phyloP scores from a whole-genome alignment of 2,888 invertebrate species.

The Pristionchus exspectatus region DNA sequence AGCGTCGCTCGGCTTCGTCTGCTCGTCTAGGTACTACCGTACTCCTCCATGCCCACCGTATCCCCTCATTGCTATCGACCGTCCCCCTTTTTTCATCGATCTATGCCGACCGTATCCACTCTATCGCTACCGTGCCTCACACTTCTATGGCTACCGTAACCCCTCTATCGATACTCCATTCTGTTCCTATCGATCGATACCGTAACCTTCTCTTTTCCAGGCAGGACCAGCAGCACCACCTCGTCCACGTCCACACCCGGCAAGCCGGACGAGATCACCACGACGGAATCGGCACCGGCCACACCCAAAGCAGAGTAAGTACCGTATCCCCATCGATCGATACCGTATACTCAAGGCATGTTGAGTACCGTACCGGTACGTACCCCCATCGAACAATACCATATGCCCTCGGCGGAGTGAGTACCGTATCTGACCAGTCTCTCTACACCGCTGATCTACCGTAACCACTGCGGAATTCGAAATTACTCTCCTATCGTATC shows the following conservation, averaged over 20 bases:
- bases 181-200: not conserved
- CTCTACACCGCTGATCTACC: no score
- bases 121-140: no score
- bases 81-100: no score
- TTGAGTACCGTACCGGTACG: no score
- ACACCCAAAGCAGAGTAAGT: constrained; percentile 19
- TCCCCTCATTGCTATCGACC: no score
- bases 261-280: constrained; percentile 8
- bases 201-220: constrained; percentile 16
- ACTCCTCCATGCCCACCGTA: no score
- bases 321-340: not conserved
- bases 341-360: not conserved
- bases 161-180: not conserved
- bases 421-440: no score
- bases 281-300: not conserved
- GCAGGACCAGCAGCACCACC: constrained; percentile 4
- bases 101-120: no score
- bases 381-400: not conserved
- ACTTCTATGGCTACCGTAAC: no score
- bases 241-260: constrained; percentile 16
- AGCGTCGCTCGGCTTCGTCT: constrained; percentile 11
- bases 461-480: no score
- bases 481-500: no score
- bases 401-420: not conserved
- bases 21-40: not conserved